phyloP scores from a whole-genome alignment of 2,797 vertebrate genomes.

The Characodon lateralis region DNA sequence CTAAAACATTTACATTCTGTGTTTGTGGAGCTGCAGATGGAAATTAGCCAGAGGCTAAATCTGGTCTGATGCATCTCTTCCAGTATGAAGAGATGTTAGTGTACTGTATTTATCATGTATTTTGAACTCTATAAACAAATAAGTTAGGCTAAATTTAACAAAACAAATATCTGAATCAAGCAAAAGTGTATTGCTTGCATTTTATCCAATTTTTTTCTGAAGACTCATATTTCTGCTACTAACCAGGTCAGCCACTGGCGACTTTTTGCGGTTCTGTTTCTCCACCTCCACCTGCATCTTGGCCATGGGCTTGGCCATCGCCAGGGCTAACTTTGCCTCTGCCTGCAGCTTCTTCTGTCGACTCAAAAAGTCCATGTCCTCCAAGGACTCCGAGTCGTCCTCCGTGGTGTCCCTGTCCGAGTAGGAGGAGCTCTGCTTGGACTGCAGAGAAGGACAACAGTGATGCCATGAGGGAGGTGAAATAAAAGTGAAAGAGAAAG shows the following conservation, averaged over 20 bases:
- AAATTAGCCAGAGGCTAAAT: neutral
- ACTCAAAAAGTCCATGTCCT: conserved; percentile 97
- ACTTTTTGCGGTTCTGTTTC: conserved; percentile 98
- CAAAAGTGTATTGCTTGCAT: neutral
- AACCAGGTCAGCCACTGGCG: conserved; percentile 95
- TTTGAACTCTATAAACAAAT: neutral
- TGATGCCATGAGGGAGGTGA: neutral
- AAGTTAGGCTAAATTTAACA: neutral
- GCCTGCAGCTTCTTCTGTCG: conserved; percentile 97
- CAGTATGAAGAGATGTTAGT: neutral
- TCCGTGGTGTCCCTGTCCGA: conserved; percentile 97
- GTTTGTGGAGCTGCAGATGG: neutral
- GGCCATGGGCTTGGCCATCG: conserved; percentile 99
- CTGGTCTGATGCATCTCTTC: neutral
- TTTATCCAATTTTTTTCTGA: neutral
- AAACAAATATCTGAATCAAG: neutral
- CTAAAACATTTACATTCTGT: neutral
- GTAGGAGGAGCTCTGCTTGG: conserved; percentile 99
- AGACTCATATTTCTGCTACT: conserved; percentile 55
- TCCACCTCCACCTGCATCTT: conserved; percentile 99
- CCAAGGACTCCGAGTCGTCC: conserved; percentile 95
- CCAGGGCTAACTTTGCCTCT: conserved; percentile 95
- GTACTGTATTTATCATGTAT: neutral
- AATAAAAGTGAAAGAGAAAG: conserved; percentile 4
- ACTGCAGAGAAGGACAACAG: conserved; percentile 74